Conservation (phyloP, 2,797 vertebrate species). For the Halcyon smyrnensis region DNA sequence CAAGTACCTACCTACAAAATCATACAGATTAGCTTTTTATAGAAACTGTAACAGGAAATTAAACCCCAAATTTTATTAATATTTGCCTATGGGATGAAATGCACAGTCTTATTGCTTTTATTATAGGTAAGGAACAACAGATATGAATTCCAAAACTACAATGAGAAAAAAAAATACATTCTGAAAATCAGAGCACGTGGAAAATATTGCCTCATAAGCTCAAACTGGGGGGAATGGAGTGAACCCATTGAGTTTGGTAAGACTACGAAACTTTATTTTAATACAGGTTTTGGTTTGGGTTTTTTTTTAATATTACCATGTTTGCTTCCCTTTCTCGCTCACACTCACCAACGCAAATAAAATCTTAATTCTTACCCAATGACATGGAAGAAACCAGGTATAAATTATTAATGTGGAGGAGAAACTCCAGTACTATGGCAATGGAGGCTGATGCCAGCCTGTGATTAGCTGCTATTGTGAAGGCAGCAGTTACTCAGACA, state of each 20-base stretch:
- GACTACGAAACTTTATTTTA: not conserved
- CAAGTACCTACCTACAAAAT: not conserved
- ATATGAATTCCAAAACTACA: not conserved
- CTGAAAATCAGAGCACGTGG: constrained; percentile 58
- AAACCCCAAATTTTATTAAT: not conserved
- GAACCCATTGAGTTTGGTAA: constrained; percentile 62
- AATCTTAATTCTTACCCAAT: not conserved
- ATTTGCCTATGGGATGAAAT: not conserved
- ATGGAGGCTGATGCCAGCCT: not conserved
- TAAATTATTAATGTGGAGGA: not conserved
- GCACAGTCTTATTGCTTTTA: not conserved
- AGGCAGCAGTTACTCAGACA: not conserved
- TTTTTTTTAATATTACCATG: not conserved
- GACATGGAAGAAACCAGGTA: not conserved
- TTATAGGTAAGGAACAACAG: not conserved
- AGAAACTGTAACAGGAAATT: not conserved
- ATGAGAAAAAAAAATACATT: not conserved
- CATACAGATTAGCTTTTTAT: not conserved
- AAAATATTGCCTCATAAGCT: rapidly evolving
- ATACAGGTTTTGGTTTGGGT: no score
- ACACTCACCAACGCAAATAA: not conserved
- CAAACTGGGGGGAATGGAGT: constrained; percentile 65
- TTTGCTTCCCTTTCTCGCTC: not conserved
- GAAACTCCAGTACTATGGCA: not conserved
- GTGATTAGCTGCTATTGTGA: not conserved